These are phyloP conservation scores for Hyposoter dolosus DNA, from an alignment of 2,888 invertebrate genomes.

Conservation along the genomic window DNA sequence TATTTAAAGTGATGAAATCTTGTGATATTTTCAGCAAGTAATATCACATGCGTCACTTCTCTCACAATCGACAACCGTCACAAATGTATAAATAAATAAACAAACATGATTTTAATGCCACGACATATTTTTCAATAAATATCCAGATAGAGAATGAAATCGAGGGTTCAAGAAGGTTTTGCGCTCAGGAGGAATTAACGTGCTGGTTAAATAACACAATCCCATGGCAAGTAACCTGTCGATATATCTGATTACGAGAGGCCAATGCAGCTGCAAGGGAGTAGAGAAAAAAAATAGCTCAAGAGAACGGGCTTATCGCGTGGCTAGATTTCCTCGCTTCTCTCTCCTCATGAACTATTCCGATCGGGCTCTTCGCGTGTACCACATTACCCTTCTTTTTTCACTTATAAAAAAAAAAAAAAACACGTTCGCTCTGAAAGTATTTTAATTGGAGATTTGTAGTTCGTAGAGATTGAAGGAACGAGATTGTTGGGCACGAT, in stretches of 20 bases:
- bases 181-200: slow-evolving; percentile 65
- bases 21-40: too few species aligned
- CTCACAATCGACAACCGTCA: slow-evolving; percentile 33
- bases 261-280: slow-evolving; percentile 42
- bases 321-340: slow-evolving; percentile 46
- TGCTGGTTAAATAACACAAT: slow-evolving; percentile 57
- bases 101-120: not conserved
- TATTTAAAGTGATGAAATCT: too few species aligned
- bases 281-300: slow-evolving; percentile 43
- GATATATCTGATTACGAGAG: slow-evolving; percentile 62
- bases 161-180: slow-evolving; percentile 44
- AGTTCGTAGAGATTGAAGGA: slow-evolving; percentile 1
- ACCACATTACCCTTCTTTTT: slow-evolving; percentile 15
- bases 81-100: slow-evolving; percentile 19
- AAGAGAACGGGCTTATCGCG: slow-evolving; percentile 51
- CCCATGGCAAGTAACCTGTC: slow-evolving; percentile 55
- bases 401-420: slow-evolving; percentile 3
- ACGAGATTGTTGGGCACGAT: not conserved
- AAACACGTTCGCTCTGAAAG: not conserved
- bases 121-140: slow-evolving; percentile 8
- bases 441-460: slow-evolving; percentile 38
- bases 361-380: slow-evolving; percentile 26
- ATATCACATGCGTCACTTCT: too few species aligned
- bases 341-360: slow-evolving; percentile 38
- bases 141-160: slow-evolving; percentile 1